These are phyloP conservation scores for Halichondria panicea DNA, from an alignment of 37 sponge, comb jelly and placozoan species.

Conservation along the genomic window DNA sequence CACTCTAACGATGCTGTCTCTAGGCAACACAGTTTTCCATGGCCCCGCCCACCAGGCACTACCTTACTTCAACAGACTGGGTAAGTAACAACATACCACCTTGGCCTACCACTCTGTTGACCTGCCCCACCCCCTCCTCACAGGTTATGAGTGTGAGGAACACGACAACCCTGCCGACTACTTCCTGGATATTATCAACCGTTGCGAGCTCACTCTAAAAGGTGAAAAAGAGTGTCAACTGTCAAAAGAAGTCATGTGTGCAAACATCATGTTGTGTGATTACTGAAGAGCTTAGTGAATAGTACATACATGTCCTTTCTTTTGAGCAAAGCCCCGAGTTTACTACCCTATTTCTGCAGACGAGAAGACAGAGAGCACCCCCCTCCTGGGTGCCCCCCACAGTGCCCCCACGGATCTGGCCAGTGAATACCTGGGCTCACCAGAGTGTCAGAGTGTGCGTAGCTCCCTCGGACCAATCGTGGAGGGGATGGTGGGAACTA, in stretches of 20 bases:
- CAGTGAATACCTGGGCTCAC: neutral
- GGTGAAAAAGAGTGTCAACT: neutral
- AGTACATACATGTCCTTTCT: too few relatives aligned
- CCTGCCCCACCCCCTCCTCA: neutral
- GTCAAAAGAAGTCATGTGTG: too few relatives aligned
- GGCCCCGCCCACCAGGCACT: slow-evolving; percentile 6
- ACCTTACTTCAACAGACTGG: neutral
- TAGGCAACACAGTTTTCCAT: slow-evolving; percentile 15
- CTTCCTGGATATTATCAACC: slow-evolving; percentile 68
- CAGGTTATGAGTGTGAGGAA: slow-evolving; percentile 73
- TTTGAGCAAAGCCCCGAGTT: too few relatives aligned
- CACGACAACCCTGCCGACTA: slow-evolving; percentile 88
- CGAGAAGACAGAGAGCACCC: too few relatives aligned
- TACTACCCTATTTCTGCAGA: too few relatives aligned
- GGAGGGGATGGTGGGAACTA: neutral
- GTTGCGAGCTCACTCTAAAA: slow-evolving; percentile 17
- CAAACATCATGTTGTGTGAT: too few relatives aligned
- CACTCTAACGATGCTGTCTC: neutral
- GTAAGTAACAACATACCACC: neutral
- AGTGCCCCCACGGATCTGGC: neutral
- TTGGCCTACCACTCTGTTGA: neutral
- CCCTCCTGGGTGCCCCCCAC: too few relatives aligned
- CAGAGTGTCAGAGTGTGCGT: neutral
- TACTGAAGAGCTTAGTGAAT: too few relatives aligned
- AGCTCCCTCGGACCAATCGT: neutral